Evolutionary conservation across 2,888 invertebrate genomes (phyloP).

Genomic region (Tanytarsus gracilentus): DNA sequence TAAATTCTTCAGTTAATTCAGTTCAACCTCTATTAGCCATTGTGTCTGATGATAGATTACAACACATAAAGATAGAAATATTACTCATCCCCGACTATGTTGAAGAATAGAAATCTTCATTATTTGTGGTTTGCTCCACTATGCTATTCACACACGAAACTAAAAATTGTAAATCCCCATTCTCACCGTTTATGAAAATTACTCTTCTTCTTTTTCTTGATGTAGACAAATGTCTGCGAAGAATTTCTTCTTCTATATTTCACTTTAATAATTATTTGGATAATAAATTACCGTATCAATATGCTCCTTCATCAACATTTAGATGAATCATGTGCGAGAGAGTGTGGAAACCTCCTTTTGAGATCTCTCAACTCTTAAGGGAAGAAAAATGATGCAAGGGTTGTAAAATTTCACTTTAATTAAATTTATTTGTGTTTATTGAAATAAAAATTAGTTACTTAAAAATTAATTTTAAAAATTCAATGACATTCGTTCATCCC

Average conservation of each 20-base stretch:
- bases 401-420: too few relatives aligned
- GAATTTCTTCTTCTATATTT: neutral
- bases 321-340: neutral
- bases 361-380: neutral
- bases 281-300: conserved; percentile 27
- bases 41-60: conserved; percentile 28
- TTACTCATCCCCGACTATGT: neutral
- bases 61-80: neutral
- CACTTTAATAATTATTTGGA: conserved; percentile 19
- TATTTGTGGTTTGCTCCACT: conserved; percentile 15
- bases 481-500: too few relatives aligned
- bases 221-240: conserved; percentile 16
- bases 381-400: neutral
- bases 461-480: conserved; percentile 10
- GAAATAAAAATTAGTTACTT: too few relatives aligned
- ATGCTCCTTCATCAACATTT: neutral
- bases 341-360: conserved; percentile 24
- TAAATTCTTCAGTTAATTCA: neutral
- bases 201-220: neutral
- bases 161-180: neutral
- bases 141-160: neutral
- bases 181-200: conserved; percentile 10
- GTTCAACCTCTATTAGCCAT: conserved; percentile 22
- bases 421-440: too few relatives aligned
- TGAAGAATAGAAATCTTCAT: conserved; percentile 9